phyloP scores from a whole-genome alignment of 2,888 invertebrate species.

The Dasysyrphus albostriatus region DNA sequence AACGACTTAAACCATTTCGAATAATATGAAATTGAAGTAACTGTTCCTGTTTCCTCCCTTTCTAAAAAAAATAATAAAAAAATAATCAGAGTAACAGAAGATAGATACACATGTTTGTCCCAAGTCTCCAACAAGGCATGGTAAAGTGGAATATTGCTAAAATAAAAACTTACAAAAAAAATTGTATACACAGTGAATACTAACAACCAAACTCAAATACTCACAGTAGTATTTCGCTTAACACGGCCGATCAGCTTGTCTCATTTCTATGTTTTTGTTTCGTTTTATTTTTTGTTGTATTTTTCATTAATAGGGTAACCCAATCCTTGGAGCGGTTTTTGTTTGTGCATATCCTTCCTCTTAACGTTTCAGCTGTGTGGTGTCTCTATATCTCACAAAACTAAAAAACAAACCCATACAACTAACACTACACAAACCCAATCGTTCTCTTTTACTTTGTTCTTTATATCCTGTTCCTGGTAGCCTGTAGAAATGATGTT shows the following conservation, averaged over 20 bases:
- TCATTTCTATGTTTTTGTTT: conserved; percentile 25
- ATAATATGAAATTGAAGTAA: conserved; percentile 32
- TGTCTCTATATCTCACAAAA: conserved; percentile 8
- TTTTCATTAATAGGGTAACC: conserved; percentile 56
- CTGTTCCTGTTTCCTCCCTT: conserved; percentile 18
- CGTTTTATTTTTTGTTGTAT: conserved; percentile 4
- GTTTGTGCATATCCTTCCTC: conserved; percentile 31
- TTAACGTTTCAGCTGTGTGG: conserved; percentile 19
- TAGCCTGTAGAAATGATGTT: conserved; percentile 33
- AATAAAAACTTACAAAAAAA: not conserved
- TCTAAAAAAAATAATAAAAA: not conserved
- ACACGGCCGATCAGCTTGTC: conserved; percentile 53
- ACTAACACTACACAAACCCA: conserved; percentile 1
- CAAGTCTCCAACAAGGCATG: conserved; percentile 6
- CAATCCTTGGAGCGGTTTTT: conserved; percentile 33
- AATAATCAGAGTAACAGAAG: conserved; percentile 10
- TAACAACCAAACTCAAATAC: conserved; percentile 28
- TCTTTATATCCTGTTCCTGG: conserved; percentile 28
- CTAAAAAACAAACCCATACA: not conserved
- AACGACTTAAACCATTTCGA: conserved; percentile 30
- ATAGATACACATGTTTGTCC: conserved; percentile 1
- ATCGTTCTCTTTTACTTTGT: conserved; percentile 46
- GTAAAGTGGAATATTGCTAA: conserved; percentile 10
- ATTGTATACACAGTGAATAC: not conserved
- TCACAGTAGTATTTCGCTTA: conserved; percentile 33